Conservation (phyloP, 2,113 vertebrate species). For the Copsychus sechellarum region DNA sequence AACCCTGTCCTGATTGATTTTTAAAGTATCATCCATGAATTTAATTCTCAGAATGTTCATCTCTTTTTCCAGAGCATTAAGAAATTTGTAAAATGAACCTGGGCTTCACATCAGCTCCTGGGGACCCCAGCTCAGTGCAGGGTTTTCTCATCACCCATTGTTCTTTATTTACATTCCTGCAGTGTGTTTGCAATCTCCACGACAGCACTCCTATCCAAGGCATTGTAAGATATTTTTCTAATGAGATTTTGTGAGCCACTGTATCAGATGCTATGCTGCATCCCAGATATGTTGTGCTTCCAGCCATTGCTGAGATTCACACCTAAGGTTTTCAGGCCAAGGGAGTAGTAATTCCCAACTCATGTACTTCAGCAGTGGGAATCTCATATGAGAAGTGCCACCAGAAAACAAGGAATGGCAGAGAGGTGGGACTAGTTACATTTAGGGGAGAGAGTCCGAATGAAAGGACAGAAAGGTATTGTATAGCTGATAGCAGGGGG, state of each 20-base stretch:
- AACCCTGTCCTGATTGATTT: not conserved
- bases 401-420: not conserved
- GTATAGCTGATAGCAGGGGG: not conserved
- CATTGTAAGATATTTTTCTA: conserved; percentile 35
- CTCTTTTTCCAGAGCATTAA: conserved; percentile 34
- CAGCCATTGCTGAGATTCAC: not conserved
- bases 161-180: conserved; percentile 10
- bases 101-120: not conserved
- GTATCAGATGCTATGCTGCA: not conserved
- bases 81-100: conserved; percentile 34
- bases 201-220: not conserved
- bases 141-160: conserved; percentile 24
- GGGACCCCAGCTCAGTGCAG: not conserved
- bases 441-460: not conserved
- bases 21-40: not conserved
- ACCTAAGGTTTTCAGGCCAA: not conserved
- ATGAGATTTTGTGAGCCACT: conserved; percentile 13
- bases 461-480: not conserved
- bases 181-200: not conserved
- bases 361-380: not conserved
- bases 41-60: conserved; percentile 9
- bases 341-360: not conserved
- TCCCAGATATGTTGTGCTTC: not conserved
- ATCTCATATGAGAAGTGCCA: not conserved
- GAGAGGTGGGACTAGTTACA: not conserved